phyloP scores from a whole-genome alignment of 2,113 vertebrate genomes.

The Atractosteus spatula region DNA sequence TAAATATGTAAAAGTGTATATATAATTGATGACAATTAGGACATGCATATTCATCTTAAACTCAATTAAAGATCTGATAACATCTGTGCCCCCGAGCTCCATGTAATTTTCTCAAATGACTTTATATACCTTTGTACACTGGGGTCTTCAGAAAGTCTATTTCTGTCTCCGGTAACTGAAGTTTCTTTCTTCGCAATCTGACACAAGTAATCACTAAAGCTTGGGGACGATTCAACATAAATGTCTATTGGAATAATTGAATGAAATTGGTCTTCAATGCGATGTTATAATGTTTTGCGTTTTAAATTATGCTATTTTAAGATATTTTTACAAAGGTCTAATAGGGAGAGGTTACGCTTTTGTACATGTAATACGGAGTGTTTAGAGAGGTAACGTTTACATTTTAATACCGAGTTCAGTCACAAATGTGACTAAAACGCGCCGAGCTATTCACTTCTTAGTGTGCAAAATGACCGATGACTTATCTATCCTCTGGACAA shows the following conservation, averaged over 20 bases:
- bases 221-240: background rate
- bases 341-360: too few species aligned
- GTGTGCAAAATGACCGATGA: too few species aligned
- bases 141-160: constrained; percentile 80
- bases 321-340: background rate
- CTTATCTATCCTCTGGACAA: too few species aligned
- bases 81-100: constrained; percentile 85
- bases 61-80: constrained; percentile 96
- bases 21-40: constrained; percentile 74
- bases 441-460: constrained; percentile 54
- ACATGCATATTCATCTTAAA: constrained; percentile 93
- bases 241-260: constrained; percentile 31
- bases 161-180: constrained; percentile 62
- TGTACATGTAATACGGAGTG: too few species aligned
- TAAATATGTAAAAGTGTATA: too few species aligned
- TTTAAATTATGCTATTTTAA: constrained; percentile 61
- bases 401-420: constrained; percentile 42
- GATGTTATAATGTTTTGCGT: constrained; percentile 50
- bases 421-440: constrained; percentile 34
- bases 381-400: constrained; percentile 29
- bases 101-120: constrained; percentile 88
- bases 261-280: constrained; percentile 54
- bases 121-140: constrained; percentile 84
- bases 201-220: constrained; percentile 45
- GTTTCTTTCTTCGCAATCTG: constrained; percentile 26